Conservation (phyloP, 2,888 invertebrate species). For the Monoplex corrugatus region DNA sequence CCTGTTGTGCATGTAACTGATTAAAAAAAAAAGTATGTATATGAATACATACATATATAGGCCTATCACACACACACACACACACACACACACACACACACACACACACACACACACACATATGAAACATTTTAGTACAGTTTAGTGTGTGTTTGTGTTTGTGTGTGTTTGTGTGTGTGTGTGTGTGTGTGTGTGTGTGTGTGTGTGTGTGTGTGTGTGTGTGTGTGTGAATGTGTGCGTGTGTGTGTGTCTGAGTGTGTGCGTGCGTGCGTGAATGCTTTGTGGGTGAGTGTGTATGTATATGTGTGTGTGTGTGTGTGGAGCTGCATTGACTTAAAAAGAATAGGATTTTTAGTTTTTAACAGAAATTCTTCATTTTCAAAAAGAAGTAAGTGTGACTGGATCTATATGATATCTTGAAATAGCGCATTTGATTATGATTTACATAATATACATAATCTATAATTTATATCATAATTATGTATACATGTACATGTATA, state of each 20-base stretch:
- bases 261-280: neutral
- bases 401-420: too few species aligned
- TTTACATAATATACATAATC: neutral
- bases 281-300: too few species aligned
- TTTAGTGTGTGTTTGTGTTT: slow-evolving; percentile 12
- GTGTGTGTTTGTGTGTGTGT: slow-evolving; percentile 16
- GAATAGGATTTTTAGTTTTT: too few species aligned
- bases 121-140: neutral
- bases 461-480: neutral
- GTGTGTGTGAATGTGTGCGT: slow-evolving; percentile 7
- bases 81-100: slow-evolving; percentile 11
- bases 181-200: slow-evolving; percentile 27
- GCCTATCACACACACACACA: neutral
- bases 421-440: neutral
- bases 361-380: too few species aligned
- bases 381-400: neutral
- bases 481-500: slow-evolving; percentile 19
- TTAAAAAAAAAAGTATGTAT: too few species aligned
- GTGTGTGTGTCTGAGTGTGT: neutral
- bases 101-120: slow-evolving; percentile 6
- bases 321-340: too few species aligned
- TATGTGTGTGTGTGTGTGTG: too few species aligned
- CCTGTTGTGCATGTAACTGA: too few species aligned
- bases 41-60: neutral
- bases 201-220: slow-evolving; percentile 30